phyloP scores from a whole-genome alignment of 37 sponge, comb jelly and placozoan genomes.

The Mnemiopsis leidyi region DNA sequence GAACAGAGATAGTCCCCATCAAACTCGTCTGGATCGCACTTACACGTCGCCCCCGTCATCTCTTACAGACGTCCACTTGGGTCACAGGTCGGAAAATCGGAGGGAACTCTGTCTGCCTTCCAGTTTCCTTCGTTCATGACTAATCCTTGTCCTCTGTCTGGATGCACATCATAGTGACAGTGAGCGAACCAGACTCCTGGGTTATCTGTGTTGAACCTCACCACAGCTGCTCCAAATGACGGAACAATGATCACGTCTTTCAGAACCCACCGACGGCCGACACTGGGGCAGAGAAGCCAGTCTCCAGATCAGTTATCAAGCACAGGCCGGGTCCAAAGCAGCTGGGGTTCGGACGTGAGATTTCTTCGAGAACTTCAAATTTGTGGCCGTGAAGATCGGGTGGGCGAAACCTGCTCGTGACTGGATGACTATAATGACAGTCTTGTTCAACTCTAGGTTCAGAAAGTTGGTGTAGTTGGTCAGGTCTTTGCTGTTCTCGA shows the following conservation, averaged over 20 bases:
- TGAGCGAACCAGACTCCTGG: slow-evolving; percentile 93
- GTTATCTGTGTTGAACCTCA: slow-evolving; percentile 77
- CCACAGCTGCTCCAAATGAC: slow-evolving; percentile 79
- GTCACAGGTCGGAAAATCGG: slow-evolving; percentile 15
- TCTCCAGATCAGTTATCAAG: not conserved
- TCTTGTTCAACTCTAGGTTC: not conserved
- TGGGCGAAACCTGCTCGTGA: not conserved
- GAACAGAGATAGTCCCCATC: not conserved
- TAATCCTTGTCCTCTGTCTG: slow-evolving; percentile 53
- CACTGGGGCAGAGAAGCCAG: not conserved
- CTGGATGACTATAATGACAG: not conserved
- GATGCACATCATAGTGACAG: slow-evolving; percentile 83
- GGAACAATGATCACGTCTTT: slow-evolving; percentile 87
- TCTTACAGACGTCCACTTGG: not conserved
- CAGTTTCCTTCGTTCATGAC: slow-evolving; percentile 64
- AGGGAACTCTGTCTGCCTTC: not conserved
- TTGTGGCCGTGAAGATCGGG: slow-evolving; percentile 35
- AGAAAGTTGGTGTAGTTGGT: not conserved
- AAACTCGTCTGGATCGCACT: not conserved
- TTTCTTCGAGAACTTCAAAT: not conserved
- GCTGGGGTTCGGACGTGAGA: not conserved
- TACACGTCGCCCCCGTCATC: not conserved
- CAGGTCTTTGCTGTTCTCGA: not conserved
- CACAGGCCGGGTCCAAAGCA: not conserved
- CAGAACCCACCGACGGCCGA: not conserved